Evolutionary conservation across 2,888 invertebrate species (phyloP).

Genomic region (Cryptus viduatorius): DNA sequence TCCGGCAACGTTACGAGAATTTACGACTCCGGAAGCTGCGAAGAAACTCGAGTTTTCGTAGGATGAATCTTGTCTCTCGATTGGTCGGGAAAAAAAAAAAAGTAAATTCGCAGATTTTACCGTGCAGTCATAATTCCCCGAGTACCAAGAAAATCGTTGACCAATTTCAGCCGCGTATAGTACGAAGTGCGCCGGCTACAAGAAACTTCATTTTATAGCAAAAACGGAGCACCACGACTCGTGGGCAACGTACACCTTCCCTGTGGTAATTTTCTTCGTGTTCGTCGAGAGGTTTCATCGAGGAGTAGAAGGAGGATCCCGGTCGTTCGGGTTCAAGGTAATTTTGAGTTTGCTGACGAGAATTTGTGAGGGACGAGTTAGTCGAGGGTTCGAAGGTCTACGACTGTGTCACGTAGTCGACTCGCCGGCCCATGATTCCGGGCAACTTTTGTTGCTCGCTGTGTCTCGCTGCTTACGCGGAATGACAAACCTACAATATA

Average conservation of each 20-base stretch:
- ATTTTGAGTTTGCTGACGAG: constrained; percentile 23
- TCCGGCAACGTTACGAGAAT: constrained; percentile 10
- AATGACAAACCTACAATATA: constrained; percentile 10
- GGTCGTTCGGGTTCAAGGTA: constrained; percentile 59
- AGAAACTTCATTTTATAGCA: constrained; percentile 28
- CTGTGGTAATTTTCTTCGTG: constrained; percentile 41
- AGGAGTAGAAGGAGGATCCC: constrained; percentile 15
- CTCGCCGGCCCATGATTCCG: constrained; percentile 82
- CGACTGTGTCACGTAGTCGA: constrained; percentile 73
- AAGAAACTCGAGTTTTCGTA: constrained; percentile 26
- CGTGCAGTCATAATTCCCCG: neutral
- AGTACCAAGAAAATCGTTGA: constrained; percentile 55
- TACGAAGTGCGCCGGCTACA: neutral
- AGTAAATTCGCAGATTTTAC: constrained; percentile 1
- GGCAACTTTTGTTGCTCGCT: constrained; percentile 73
- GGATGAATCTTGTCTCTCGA: constrained; percentile 20
- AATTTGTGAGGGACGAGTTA: constrained; percentile 37
- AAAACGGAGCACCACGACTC: constrained; percentile 1
- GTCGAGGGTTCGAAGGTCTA: constrained; percentile 68
- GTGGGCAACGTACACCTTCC: neutral
- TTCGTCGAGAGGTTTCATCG: constrained; percentile 26
- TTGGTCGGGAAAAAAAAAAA: neutral
- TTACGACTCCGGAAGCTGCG: constrained; percentile 55
- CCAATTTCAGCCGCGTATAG: constrained; percentile 33
- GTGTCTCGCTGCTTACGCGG: constrained; percentile 19